Base-by-base conservation (phyloP, 2,888 invertebrate species). In the Phyllotreta striolata region DNA sequence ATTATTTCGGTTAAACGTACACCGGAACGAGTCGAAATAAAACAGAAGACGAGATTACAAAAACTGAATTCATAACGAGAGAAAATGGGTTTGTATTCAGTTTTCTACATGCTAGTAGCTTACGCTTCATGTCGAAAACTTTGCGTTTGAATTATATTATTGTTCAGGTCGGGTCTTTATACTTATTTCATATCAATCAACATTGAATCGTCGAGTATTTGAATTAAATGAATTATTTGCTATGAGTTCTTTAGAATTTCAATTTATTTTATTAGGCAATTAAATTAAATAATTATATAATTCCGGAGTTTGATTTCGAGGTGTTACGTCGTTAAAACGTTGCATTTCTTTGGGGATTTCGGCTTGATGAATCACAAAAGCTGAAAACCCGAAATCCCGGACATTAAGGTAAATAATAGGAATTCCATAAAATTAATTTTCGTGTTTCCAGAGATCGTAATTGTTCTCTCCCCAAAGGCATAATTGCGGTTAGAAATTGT, bases 361-460 rank as follows among this genome's bases (percentile, higher is more conserved):
- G 10, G 14, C 24, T 55, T 65, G 52, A 38, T 47, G 14, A 38
- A 56, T 43, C 46, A 52, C 52, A 54, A 59, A 24, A 58, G 64
- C 58, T 52, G 6, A 46, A 38, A 57, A 59, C 58, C 65, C 64
- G 43, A 47, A 66, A 64, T 64, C 62, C 54, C 56, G 34, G 34
- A 54, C 63, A 46, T 62, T 64, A 62, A 66, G 62, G 69, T 66
- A 61, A 62, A 63, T 66, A 66, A 62, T 64, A 63, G 47, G 62
- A 69, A 69, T 69, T 69, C 66, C 69, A 12, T 62, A 62, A 64
- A 66, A 67, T 69, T 69, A 69, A 69, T 69, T 66, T 66, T 55
- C 55, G 55, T 60, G 67, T 66, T 69, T 66, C 60, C 55, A 63
- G 65, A 65, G 66, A 68, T 61, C 63, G 55, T 63, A 69, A 65